phyloP scores from a whole-genome alignment of 2,797 vertebrate genomes.

The Setipinna tenuifilis region DNA sequence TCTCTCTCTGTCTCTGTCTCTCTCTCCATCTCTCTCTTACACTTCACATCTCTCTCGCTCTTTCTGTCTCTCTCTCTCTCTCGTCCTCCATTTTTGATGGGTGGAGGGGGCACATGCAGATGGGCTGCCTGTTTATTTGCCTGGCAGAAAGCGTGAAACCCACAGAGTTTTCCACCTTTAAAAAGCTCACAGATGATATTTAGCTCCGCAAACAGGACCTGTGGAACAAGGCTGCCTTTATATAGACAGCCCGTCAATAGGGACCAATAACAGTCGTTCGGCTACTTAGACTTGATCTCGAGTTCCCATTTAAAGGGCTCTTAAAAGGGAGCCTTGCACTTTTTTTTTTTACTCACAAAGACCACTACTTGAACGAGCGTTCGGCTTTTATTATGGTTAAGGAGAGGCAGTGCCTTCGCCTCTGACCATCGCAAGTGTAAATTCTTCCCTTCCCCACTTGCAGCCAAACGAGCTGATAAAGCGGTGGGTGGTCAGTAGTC shows the following conservation, averaged over 20 bases:
- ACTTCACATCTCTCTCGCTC: too few relatives aligned
- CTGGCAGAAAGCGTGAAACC: slow-evolving; percentile 47
- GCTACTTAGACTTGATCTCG: neutral
- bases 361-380: neutral
- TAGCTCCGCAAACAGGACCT: slow-evolving; percentile 13
- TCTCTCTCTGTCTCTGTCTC: slow-evolving; percentile 35
- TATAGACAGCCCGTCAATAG: slow-evolving; percentile 1
- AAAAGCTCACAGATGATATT: slow-evolving; percentile 46
- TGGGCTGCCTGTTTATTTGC: slow-evolving; percentile 52
- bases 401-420: neutral
- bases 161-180: slow-evolving; percentile 46
- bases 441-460: neutral
- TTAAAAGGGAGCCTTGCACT: neutral
- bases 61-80: too few relatives aligned
- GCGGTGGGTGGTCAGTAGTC: neutral
- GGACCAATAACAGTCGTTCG: neutral
- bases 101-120: slow-evolving; percentile 41
- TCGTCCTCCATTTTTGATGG: slow-evolving; percentile 19
- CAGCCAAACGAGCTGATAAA: neutral
- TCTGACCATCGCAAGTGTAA: neutral
- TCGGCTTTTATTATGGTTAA: neutral
- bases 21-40: too few relatives aligned
- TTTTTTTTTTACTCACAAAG: neutral
- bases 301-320: slow-evolving; percentile 14
- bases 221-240: slow-evolving; percentile 3